phyloP scores from a whole-genome alignment of 1,140 invertebrate species.

The Drosophila sturtevanti region DNA sequence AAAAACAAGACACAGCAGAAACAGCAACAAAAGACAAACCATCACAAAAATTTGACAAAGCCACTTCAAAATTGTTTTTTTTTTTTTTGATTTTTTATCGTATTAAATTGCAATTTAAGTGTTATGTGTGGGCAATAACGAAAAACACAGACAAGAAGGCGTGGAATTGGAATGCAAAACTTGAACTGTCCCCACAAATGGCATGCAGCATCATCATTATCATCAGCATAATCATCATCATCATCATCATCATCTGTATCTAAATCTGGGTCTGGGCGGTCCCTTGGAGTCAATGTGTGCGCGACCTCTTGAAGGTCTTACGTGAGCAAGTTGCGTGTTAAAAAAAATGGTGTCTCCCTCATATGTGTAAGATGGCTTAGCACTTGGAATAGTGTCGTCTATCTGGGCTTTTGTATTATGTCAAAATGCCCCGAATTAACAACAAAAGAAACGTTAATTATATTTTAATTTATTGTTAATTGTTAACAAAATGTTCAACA shows the following conservation, averaged over 20 bases:
- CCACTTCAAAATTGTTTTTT: slow-evolving; percentile 53
- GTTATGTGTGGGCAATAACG: slow-evolving; percentile 27
- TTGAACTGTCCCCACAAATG: slow-evolving; percentile 27
- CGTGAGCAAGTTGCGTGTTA: slow-evolving; percentile 62
- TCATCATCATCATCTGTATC: slow-evolving; percentile 3
- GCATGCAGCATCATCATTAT: slow-evolving; percentile 34
- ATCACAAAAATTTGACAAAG: slow-evolving; percentile 62
- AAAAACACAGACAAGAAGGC: slow-evolving; percentile 34
- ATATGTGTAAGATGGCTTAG: slow-evolving; percentile 2
- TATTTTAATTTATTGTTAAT: slow-evolving; percentile 72
- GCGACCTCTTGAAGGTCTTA: slow-evolving; percentile 71
- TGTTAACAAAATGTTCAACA: slow-evolving; percentile 53
- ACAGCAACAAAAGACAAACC: neutral
- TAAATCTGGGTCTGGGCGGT: neutral
- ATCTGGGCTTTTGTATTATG: slow-evolving; percentile 43
- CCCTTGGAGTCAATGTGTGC: slow-evolving; percentile 32
- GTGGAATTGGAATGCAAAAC: slow-evolving; percentile 56
- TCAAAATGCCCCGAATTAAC: slow-evolving; percentile 20
- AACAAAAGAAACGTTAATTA: slow-evolving; percentile 67
- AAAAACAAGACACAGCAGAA: neutral
- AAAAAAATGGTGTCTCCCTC: slow-evolving; percentile 3
- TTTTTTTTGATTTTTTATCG: slow-evolving; percentile 45
- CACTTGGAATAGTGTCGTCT: slow-evolving; percentile 31
- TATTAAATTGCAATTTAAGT: slow-evolving; percentile 77
- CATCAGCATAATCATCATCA: slow-evolving; percentile 2